These are phyloP conservation scores for Trachelus troglodyta DNA, from an alignment of 2,888 invertebrate genomes.

Conservation along the genomic window DNA sequence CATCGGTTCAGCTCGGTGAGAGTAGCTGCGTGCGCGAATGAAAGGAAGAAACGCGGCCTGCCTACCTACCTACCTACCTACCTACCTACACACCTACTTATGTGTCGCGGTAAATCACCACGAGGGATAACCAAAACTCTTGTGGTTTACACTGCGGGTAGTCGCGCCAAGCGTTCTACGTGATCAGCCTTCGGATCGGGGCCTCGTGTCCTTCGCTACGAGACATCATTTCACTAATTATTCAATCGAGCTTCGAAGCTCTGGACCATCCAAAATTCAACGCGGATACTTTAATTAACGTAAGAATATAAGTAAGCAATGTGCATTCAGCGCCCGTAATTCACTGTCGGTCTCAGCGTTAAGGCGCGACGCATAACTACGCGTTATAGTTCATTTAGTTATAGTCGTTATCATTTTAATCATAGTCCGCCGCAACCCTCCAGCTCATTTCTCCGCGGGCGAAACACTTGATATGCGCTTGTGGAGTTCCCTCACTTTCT, in stretches of 20 bases:
- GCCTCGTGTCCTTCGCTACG: background rate
- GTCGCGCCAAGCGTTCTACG: background rate
- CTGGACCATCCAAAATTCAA: background rate
- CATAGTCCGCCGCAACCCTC: background rate
- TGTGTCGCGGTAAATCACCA: background rate
- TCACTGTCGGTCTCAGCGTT: background rate
- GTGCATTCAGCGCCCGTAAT: background rate
- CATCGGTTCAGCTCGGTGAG: background rate
- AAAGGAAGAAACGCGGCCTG: background rate
- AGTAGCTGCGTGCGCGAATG: background rate
- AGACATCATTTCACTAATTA: background rate
- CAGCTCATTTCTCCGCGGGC: background rate
- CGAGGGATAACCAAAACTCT: background rate
- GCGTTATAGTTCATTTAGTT: background rate
- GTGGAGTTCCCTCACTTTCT: slow-evolving; percentile 46
- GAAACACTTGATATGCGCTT: slow-evolving; percentile 30
- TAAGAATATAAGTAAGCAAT: background rate
- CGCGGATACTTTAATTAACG: background rate
- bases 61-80: background rate
- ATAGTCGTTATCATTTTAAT: background rate
- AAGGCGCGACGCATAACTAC: background rate
- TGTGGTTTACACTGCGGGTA: background rate
- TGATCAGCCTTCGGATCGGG: background rate
- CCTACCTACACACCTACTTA: background rate
- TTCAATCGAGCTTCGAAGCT: background rate